Conservation (phyloP, 2,797 vertebrate species). For the Melanotaenia trifasciata region DNA sequence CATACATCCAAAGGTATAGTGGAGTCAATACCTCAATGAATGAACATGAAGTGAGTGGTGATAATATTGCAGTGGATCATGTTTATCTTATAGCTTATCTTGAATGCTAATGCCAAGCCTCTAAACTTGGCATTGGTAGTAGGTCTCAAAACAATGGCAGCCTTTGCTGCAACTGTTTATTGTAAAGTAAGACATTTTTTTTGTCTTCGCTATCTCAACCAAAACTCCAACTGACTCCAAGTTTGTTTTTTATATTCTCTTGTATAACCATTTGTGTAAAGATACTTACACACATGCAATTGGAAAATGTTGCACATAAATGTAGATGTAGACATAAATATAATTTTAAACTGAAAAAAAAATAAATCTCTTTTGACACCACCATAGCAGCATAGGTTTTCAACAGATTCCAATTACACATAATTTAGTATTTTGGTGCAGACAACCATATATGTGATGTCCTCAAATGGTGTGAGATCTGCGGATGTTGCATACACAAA, state of each 20-base stretch:
- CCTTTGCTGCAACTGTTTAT: too few species aligned
- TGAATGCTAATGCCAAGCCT: slow-evolving; percentile 1
- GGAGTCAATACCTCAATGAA: background rate
- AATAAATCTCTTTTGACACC: too few species aligned
- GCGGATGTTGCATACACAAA: background rate
- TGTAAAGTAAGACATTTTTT: too few species aligned
- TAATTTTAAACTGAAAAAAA: too few species aligned
- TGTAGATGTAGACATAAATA: too few species aligned
- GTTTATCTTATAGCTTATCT: slow-evolving; percentile 2
- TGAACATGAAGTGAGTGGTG: background rate
- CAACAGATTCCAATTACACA: too few species aligned
- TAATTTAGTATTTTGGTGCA: too few species aligned
- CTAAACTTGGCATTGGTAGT: background rate
- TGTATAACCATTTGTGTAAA: background rate
- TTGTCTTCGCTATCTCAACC: too few species aligned
- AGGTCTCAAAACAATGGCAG: background rate
- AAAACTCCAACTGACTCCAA: background rate
- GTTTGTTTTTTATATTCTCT: background rate
- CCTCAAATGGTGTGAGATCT: too few species aligned
- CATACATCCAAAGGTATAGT: background rate
- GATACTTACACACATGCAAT: too few species aligned
- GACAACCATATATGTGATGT: too few species aligned
- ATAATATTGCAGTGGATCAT: background rate
- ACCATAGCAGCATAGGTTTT: too few species aligned
- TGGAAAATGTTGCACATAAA: background rate